Conservation (phyloP, 2,888 invertebrate species). For the Cheilosia variabilis region DNA sequence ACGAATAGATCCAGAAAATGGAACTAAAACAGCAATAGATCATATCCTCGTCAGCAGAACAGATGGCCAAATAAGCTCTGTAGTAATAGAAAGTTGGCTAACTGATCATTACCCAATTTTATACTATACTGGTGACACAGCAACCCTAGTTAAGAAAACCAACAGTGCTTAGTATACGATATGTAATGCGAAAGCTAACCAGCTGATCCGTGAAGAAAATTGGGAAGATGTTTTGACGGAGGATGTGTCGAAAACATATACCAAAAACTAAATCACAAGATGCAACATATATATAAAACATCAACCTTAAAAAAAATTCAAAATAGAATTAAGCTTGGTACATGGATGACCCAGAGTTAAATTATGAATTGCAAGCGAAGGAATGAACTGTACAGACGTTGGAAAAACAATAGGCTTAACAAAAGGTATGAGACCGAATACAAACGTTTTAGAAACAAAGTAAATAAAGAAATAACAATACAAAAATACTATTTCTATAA, state of each 20-base stretch:
- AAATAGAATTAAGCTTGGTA: neutral
- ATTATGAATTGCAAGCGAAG: constrained; percentile 20
- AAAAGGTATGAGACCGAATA: constrained; percentile 15
- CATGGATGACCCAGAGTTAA: constrained; percentile 1
- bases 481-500: constrained; percentile 12
- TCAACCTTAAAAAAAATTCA: neutral
- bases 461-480: constrained; percentile 12
- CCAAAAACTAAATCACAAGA: no score
- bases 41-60: no score
- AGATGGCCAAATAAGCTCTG: no score
- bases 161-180: no score
- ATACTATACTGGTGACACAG: no score
- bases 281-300: constrained; percentile 21
- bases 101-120: no score
- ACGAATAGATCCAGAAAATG: no score
- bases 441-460: constrained; percentile 3
- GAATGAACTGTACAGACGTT: constrained; percentile 16
- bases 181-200: constrained; percentile 1
- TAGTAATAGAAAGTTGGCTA: no score
- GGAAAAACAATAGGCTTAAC: constrained; percentile 9
- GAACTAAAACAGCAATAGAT: no score
- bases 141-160: no score
- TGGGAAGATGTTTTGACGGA: constrained; percentile 14
- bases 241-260: neutral
- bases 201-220: constrained; percentile 15